Evolutionary conservation across 2,888 invertebrate species (phyloP).

Genomic region (Dryococelus australis): DNA sequence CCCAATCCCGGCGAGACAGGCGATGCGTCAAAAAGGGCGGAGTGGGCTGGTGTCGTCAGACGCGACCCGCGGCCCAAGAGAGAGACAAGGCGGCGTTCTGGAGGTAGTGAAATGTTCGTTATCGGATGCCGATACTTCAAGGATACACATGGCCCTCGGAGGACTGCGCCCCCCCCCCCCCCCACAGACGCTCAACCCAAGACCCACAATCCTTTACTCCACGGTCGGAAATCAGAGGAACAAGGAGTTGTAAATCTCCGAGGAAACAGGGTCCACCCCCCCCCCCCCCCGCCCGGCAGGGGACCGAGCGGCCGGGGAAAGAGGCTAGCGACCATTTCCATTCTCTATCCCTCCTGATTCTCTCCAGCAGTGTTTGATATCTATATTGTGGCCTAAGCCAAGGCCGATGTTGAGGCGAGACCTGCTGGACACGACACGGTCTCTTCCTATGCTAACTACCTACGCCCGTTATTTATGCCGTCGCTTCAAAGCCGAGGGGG

Average conservation of each 20-base stretch:
- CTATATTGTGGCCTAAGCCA: not conserved
- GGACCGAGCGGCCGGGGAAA: not conserved
- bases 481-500: not conserved
- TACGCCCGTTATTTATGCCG: not conserved
- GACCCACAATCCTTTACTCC: not conserved
- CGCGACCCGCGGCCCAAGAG: not conserved
- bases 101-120: not conserved
- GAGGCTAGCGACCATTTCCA: not conserved
- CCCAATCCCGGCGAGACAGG: not conserved
- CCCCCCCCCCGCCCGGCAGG: not conserved
- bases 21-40: conserved; percentile 16
- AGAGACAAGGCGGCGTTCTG: not conserved
- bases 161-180: not conserved
- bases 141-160: not conserved
- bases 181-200: too few relatives aligned
- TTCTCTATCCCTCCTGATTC: not conserved
- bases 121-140: conserved; percentile 10
- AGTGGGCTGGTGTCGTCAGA: not conserved
- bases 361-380: not conserved
- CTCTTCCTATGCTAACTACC: not conserved
- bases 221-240: not conserved
- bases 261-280: not conserved
- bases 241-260: not conserved
- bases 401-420: not conserved
- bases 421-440: not conserved